Percentiles rank a stretch among this genome's conserved stretches.
These are phyloP conservation scores for Echinops telfairi DNA, from an alignment of 2,113 vertebrate genomes.

Conservation along the genomic window DNA sequence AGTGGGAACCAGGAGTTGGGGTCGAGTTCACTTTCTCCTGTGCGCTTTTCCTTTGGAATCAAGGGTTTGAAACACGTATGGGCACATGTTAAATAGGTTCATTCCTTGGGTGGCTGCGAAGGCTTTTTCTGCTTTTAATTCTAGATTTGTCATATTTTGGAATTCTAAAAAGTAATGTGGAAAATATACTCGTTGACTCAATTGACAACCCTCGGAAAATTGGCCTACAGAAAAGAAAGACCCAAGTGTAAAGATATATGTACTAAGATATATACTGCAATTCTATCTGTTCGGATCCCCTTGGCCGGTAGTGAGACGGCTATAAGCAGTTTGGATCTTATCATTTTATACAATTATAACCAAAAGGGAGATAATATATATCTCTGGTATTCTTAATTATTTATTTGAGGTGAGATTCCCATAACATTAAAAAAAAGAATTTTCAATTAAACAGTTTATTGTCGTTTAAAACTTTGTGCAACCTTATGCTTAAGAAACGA, in stretches of 20 bases:
- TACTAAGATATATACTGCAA: background rate
- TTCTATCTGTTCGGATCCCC: background rate
- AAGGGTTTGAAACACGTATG: background rate
- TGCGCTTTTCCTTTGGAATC: background rate
- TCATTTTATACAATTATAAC: background rate
- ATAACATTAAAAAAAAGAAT: background rate
- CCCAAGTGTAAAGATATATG: background rate
- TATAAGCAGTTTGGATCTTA: background rate
- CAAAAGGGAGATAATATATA: background rate
- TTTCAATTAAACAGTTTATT: background rate
- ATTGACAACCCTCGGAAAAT: background rate
- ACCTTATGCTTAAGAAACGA: background rate
- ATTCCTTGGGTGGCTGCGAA: background rate
- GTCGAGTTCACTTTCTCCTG: background rate
- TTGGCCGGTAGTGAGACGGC: background rate
- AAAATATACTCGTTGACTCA: background rate
- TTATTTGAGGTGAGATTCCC: background rate
- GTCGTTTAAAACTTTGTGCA: background rate
- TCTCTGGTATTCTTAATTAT: background rate
- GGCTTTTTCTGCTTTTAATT: background rate
- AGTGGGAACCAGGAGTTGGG: background rate
- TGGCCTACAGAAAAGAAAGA: background rate
- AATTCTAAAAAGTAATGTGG: background rate
- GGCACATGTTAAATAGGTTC: background rate
- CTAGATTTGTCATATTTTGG: background rate